Evolutionary conservation across 2,888 invertebrate species (phyloP), one percentile per base, ranked within the genome.

Genomic region (Tinea pellionella): DNA sequence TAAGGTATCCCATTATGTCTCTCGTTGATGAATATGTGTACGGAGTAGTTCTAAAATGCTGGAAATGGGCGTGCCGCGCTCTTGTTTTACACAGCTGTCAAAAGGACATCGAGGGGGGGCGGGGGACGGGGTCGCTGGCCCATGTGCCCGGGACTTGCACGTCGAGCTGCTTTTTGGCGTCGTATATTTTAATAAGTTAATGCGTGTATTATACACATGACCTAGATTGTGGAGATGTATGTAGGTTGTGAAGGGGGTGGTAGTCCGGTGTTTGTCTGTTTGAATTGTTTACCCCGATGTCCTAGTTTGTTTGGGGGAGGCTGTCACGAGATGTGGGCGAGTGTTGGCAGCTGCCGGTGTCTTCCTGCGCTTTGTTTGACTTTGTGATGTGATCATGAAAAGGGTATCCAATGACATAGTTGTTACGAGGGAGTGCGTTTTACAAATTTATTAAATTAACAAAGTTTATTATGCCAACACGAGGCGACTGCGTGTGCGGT

Each of bases 1-100:
- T 95, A 88, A 89, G 90, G 55, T 18, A 41, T 18, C 15, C 42
- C 13, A 15, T 12, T 6, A 37, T n/a, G n/a, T 12, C 9, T 37
- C 37, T 37, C 37, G 9, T 37, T 37, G n/a, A 37, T n/a, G n/a
- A 37, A n/a, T 12, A 1, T 58, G 29, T 16, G 60, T 41, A 47
- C 11, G 30, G 42, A 47, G 29, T 13, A 62, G 59, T 61, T 62
- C 55, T 62, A 59, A 60, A 60, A 62, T 60, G 56, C 15, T 60
- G 60, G 60, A 59, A 61, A 68, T 69, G 82, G 82, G 83, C 80
- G 83, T 82, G 81, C 73, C 75, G 65, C 53, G 63, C 16, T 24
- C 32, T 3, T 19, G 57, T 15, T 13, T 19, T 1, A 13, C 59
- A 60, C 71, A 73, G 72, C 70, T 77, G 77, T 77, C 76, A 65